These are phyloP conservation scores for Botrylloides violaceus DNA, from an alignment of 23 tunicate genomes.

Conservation along the genomic window DNA sequence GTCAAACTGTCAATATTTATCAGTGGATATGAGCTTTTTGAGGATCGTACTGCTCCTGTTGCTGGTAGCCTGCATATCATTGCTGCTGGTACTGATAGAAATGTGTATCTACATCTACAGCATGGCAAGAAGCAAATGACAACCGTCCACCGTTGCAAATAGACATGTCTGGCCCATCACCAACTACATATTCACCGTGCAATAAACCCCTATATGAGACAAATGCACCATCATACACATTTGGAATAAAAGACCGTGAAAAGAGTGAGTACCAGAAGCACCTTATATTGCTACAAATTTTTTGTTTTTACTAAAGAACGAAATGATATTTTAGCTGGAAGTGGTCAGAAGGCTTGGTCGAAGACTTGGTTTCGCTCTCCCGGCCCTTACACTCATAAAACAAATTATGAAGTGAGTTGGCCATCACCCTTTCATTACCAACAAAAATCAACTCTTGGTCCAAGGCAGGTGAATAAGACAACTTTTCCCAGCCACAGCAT, in stretches of 20 bases:
- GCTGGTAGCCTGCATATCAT: too few species aligned
- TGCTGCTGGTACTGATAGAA: too few species aligned
- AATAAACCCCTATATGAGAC: slow-evolving; percentile 89
- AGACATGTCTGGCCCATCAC: slow-evolving; percentile 88
- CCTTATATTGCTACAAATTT: background rate
- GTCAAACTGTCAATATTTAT: background rate
- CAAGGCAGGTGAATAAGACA: slow-evolving; percentile 56
- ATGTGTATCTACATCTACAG: too few species aligned
- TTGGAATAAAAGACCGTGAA: slow-evolving; percentile 71
- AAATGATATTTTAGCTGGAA: slow-evolving; percentile 35
- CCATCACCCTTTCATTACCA: slow-evolving; percentile 73
- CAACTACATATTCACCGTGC: slow-evolving; percentile 88
- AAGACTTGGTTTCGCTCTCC: slow-evolving; percentile 72
- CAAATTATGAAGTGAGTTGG: slow-evolving; percentile 67
- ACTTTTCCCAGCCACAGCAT: slow-evolving; percentile 81
- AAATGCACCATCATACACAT: slow-evolving; percentile 77
- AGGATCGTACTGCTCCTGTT: too few species aligned
- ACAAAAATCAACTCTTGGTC: slow-evolving; percentile 72
- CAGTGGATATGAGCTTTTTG: too few species aligned
- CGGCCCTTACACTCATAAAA: slow-evolving; percentile 70
- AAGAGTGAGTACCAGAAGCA: slow-evolving; percentile 23
- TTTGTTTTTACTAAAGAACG: background rate
- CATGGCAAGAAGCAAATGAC: slow-evolving; percentile 83
- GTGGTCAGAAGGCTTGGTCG: slow-evolving; percentile 74
- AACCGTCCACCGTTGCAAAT: slow-evolving; percentile 76